Evolutionary conservation across 2,888 invertebrate genomes (phyloP).

Genomic region (Platycheirus albimanus): DNA sequence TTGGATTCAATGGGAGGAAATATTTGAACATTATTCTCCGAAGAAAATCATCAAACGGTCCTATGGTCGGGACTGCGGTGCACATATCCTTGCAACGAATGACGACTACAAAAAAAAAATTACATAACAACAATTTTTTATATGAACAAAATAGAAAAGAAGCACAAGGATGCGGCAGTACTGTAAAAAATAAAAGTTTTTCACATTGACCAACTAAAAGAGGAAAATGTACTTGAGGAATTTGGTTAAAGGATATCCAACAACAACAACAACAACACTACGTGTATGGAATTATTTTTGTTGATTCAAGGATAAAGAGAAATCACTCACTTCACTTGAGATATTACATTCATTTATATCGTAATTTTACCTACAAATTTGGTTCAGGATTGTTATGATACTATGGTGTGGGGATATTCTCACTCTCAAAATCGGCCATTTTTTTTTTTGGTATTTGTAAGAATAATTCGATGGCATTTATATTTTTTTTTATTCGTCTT

Average conservation of each 20-base stretch:
- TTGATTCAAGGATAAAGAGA: neutral
- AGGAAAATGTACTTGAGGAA: slow-evolving; percentile 59
- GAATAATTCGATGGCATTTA: slow-evolving; percentile 11
- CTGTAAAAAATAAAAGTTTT: neutral
- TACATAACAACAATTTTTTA: too few species aligned
- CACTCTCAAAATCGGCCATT: slow-evolving; percentile 18
- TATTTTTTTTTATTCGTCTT: neutral
- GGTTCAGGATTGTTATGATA: slow-evolving; percentile 26
- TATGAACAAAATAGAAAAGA: slow-evolving; percentile 8
- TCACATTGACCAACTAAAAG: slow-evolving; percentile 37
- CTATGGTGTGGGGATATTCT: neutral
- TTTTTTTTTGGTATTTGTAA: neutral
- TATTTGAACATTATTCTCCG: slow-evolving; percentile 67
- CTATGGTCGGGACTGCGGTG: slow-evolving; percentile 32
- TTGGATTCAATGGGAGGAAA: slow-evolving; percentile 67
- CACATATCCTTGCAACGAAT: slow-evolving; percentile 35
- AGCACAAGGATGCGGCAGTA: slow-evolving; percentile 24
- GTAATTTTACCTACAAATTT: slow-evolving; percentile 33
- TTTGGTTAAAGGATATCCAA: slow-evolving; percentile 49
- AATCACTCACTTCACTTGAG: slow-evolving; percentile 17
- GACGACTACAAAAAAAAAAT: slow-evolving; percentile 10
- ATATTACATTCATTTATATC: slow-evolving; percentile 63
- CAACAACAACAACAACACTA: neutral
- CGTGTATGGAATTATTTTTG: slow-evolving; percentile 15
- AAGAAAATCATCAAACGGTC: slow-evolving; percentile 64